Evolutionary conservation across 2,888 invertebrate species (phyloP), one percentile per base, ranked within the genome.

Genomic region (Podabrus alpinus): DNA sequence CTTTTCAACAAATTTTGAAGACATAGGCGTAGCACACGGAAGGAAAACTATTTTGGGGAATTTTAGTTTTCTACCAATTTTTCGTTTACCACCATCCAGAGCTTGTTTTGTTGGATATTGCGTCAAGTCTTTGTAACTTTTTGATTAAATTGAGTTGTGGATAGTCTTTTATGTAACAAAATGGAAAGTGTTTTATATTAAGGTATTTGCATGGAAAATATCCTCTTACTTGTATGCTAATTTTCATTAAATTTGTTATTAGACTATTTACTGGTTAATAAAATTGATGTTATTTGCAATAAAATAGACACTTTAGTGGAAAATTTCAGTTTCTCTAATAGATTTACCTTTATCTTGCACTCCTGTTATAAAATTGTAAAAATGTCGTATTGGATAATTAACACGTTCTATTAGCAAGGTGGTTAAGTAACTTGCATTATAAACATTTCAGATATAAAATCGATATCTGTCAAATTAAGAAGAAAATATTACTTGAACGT

Each of bases 311-410:
- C 7, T 45, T 45, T 45, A 45, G 45, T 45, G 45, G 4, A 45
- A 45, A 45, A 45, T 45, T 45, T 45, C n/a, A n/a, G n/a, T 45
- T 45, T 45, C n/a, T 45, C n/a, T 45, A 45, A 45, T 45, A 45
- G 45, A 45, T 45, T 45, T 45, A 45, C 45, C 45, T 45, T 45
- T 45, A 45, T 45, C 45, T 45, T n/a, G n/a, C 45, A 45, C 45
- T 45, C 9, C 15, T 21, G 19, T 19, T 59, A 25, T 75, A 75
- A 73, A 78, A 74, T 72, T 72, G 69, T 71, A 76, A 77, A 72
- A 78, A 72, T 72, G 45, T 66, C 72, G 71, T 73, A 76, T 78
- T 74, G 71, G 74, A 76, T 78, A 78, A 78, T 78, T 78, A 78
- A 78, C 78, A 78, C 77, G 75, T 78, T 77, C 77, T 77, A 73